Evolutionary conservation across 2,888 invertebrate species (phyloP).

Genomic region (Epistrophella euchroma): DNA sequence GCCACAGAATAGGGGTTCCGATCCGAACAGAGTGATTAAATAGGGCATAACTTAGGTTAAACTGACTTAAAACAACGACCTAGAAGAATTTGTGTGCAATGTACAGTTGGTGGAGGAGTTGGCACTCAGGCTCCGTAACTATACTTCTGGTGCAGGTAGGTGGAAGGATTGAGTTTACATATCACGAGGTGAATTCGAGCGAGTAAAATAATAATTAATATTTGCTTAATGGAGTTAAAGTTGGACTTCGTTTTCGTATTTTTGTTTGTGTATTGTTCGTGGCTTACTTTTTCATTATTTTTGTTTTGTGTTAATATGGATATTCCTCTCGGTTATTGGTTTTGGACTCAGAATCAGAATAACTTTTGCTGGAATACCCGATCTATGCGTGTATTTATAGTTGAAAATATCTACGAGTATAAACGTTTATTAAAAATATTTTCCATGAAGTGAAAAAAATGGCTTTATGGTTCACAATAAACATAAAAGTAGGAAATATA

Average conservation of each 20-base stretch:
- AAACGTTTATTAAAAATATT: constrained; percentile 24
- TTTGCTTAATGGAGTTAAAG: constrained; percentile 59
- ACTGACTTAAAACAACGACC: constrained; percentile 37
- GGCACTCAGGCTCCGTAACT: neutral
- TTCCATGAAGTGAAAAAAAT: neutral
- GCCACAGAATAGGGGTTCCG: constrained; percentile 8
- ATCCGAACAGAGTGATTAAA: constrained; percentile 52
- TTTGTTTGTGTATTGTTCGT: constrained; percentile 45
- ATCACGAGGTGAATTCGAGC: constrained; percentile 20
- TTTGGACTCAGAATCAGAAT: constrained; percentile 11
- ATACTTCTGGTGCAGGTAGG: neutral
- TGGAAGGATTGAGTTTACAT: constrained; percentile 21
- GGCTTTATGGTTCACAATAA: constrained; percentile 22
- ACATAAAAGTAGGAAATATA: constrained; percentile 13
- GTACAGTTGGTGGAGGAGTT: neutral
- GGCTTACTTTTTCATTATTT: constrained; percentile 5
- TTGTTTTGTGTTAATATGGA: constrained; percentile 24
- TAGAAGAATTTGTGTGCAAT: neutral
- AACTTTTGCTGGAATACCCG: constrained; percentile 20
- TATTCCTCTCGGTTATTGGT: constrained; percentile 45
- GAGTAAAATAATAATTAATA: constrained; percentile 61
- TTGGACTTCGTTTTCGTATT: constrained; percentile 39
- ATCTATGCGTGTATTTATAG: neutral
- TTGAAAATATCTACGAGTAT: neutral
- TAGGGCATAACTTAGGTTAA: constrained; percentile 47